Base-by-base conservation (phyloP, 1,140 invertebrate genomes). In the Sminthurides bifidus region DNA sequence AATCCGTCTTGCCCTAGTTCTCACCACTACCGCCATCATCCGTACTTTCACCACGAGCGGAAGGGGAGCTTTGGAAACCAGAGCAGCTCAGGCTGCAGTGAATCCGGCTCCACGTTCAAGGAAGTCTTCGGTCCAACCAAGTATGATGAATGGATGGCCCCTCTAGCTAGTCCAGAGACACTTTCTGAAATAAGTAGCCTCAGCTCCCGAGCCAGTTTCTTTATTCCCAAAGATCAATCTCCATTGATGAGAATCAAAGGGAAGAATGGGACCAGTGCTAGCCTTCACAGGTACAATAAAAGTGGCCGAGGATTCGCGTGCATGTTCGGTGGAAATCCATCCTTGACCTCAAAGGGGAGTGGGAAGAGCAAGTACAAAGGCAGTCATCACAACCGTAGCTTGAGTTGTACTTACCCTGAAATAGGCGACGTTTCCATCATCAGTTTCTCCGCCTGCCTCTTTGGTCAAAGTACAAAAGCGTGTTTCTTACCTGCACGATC, bases 141-240 rank as follows among this genome's bases (percentile, higher is more conserved):
- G 21, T 75, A 77, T 58, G 77, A 80, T 50, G 80, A 82, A 63
- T 81, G 80, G 75, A 70, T 81, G 21, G 87, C 87, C 0, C 87
- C 87, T 0, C 67, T 92, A 21, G 87, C 87, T 1, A 86, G 85
- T 26, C 87, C 87, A 1, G 87, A 92, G 69, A 88, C 84, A 1
- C 68, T 89, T 2, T 88, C 85, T 0, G 85, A 89, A 68, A 77
- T 84, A 4, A 87, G 84, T 14, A 75, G 74, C 65, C 60, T 75
- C 37, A 68, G 69, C 12, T 72, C 73, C 10, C 56, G 68, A 29
- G 65, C 63, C 48, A 63, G 64, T 56, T 63, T 66, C 56, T 35
- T 61, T 41, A 8, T 63, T 38, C 50, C 59, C 35, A 48, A 56
- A 49, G 50, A 61, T 48, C 50, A 56, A 52, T 56, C 63, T 6